phyloP scores from a whole-genome alignment of 2,888 invertebrate species.

The Empis stercorea region DNA sequence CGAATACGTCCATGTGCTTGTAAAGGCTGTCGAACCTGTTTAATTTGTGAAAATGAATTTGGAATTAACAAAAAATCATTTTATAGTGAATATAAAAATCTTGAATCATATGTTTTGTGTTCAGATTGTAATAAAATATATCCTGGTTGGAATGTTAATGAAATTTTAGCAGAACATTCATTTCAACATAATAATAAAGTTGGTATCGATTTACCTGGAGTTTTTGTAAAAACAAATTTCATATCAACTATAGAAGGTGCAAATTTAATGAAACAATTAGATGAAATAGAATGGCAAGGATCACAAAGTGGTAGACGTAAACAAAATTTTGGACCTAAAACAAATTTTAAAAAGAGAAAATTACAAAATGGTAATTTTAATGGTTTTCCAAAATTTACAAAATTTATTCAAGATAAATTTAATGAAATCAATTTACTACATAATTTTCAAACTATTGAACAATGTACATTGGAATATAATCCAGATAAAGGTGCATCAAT shows the following conservation, averaged over 20 bases:
- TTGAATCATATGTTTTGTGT: constrained; percentile 60
- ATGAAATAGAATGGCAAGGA: constrained; percentile 70
- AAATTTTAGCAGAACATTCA: constrained; percentile 50
- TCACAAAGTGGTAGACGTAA: constrained; percentile 95
- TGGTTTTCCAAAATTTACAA: constrained; percentile 74
- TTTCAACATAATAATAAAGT: constrained; percentile 38
- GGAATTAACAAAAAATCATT: constrained; percentile 37
- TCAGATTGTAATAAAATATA: constrained; percentile 61
- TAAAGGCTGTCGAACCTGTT: constrained; percentile 77
- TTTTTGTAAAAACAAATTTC: constrained; percentile 59
- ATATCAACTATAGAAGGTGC: constrained; percentile 56
- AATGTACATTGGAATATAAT: constrained; percentile 43
- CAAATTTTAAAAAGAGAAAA: constrained; percentile 92
- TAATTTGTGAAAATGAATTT: constrained; percentile 65
- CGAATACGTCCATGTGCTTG: constrained; percentile 66
- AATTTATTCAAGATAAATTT: constrained; percentile 48
- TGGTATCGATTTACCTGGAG: constrained; percentile 46
- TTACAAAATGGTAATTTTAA: constrained; percentile 61
- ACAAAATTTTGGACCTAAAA: constrained; percentile 97
- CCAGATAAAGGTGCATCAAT: constrained; percentile 81
- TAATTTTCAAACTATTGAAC: too few species aligned
- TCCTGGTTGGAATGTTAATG: constrained; percentile 54
- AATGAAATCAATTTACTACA: too few species aligned
- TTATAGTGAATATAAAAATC: constrained; percentile 24
- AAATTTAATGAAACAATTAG: constrained; percentile 52